Base-by-base conservation (phyloP, 2,797 vertebrate genomes). In the Cryptoblepharus egeriae region DNA sequence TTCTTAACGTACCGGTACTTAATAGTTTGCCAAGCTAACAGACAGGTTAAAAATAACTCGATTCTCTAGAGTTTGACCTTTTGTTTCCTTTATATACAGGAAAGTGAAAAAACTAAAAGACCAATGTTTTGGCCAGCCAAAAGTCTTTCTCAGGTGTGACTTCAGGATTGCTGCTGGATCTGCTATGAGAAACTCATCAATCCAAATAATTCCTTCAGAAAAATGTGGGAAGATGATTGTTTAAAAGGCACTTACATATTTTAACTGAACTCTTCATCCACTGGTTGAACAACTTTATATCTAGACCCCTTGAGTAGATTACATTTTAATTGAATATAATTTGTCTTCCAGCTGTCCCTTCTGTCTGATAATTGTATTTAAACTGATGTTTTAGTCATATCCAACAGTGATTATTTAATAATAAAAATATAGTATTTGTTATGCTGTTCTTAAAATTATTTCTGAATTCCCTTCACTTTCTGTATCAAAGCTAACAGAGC, bases 141-240 rank as follows among this genome's bases (percentile, higher is more conserved):
- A 92, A 94, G 92, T 76, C 83, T 95, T 93, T 94, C 95, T 84
- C 94, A 96, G 87, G 93, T 95, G 82, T 95, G 94, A 95, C 80
- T 73, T 89, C 86, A 77, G 81, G 39, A 81, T 79, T 75, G 24
- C 49, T 45, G 57, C 0, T 45, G 77, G 81, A 89, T 77, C 85
- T 90, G 1, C 71, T 82, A 9, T 64, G 82, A 88, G 87, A 82
- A 85, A 90, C 68, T 57, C 63, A 88, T 55, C 74, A 83, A 83
- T 77, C 73, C 90, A 82, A 89, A 57, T 86, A 92, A 91, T 58
- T 88, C 83, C 84, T 61, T 69, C 24, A 88, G 80, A 89, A 78
- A 92, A 92, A 87, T 87, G 86, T 93, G 86, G 91, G 79, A 84
- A 85, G 89, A 79, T 76, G 88, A 79, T 89, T 79, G 75, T 77